Conservation (phyloP, 2,888 invertebrate genomes). For the Alloplasta piceator region DNA sequence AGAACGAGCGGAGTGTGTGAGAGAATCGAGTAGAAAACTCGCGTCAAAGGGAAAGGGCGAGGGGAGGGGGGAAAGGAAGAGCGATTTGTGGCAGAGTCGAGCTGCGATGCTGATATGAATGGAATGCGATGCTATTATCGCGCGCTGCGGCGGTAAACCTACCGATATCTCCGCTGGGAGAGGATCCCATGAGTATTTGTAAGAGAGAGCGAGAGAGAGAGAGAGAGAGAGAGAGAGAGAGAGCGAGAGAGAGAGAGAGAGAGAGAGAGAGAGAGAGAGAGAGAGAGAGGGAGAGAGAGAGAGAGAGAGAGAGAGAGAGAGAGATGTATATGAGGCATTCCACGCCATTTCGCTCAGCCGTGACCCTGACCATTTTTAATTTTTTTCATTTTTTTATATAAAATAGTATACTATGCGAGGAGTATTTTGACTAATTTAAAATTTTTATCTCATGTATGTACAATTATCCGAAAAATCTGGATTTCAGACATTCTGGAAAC, state of each 20-base stretch:
- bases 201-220: conserved; percentile 54
- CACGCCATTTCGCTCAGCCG: too few relatives aligned
- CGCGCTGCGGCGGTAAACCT: conserved; percentile 67
- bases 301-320: conserved; percentile 34
- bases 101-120: conserved; percentile 78
- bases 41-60: not conserved
- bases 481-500: too few relatives aligned
- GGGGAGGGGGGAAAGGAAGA: conserved; percentile 35
- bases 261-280: conserved; percentile 40
- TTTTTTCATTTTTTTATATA: too few relatives aligned
- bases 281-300: too few relatives aligned
- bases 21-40: not conserved
- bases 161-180: conserved; percentile 76
- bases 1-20: conserved; percentile 16
- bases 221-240: too few relatives aligned
- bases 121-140: conserved; percentile 81
- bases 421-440: too few relatives aligned
- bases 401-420: too few relatives aligned
- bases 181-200: conserved; percentile 11
- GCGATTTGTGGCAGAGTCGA: conserved; percentile 67
- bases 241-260: too few relatives aligned
- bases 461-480: too few relatives aligned
- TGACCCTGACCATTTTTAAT: too few relatives aligned
- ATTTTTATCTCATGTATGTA: too few relatives aligned
- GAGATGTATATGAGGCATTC: too few relatives aligned